phyloP scores from a whole-genome alignment of 2,797 vertebrate genomes.

The Geotrypetes seraphini region DNA sequence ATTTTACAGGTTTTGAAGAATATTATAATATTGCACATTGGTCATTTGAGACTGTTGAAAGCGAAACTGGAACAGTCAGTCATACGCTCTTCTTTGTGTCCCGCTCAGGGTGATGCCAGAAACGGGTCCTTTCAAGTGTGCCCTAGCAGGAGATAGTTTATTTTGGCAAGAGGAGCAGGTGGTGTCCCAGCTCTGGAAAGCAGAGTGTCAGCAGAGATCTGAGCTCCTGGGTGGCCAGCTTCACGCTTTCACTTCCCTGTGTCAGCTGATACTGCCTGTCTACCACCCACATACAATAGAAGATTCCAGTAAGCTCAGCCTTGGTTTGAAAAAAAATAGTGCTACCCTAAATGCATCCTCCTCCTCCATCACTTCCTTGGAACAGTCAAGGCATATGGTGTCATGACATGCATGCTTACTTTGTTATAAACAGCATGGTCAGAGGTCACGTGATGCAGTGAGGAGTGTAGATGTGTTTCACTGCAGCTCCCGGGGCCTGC shows the following conservation, averaged over 20 bases:
- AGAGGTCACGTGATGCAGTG: too few species aligned
- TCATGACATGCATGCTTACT: constrained; percentile 22
- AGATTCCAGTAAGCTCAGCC: constrained; percentile 45
- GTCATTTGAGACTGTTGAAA: constrained; percentile 56
- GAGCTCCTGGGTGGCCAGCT: constrained; percentile 70
- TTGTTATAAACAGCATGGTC: constrained; percentile 39
- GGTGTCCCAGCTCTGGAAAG: constrained; percentile 54
- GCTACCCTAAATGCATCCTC: constrained; percentile 30
- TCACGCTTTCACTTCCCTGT: constrained; percentile 52
- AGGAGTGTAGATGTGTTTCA: too few species aligned
- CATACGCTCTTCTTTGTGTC: constrained; percentile 11
- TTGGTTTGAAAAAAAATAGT: constrained; percentile 33
- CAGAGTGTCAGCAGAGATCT: constrained; percentile 62
- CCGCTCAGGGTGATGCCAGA: constrained; percentile 32
- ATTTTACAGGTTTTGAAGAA: constrained; percentile 31
- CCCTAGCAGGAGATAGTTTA: constrained; percentile 48
- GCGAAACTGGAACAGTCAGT: constrained; percentile 39
- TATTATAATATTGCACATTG: constrained; percentile 40
- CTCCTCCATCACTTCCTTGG: too few species aligned
- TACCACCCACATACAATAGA: constrained; percentile 59
- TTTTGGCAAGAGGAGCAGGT: constrained; percentile 62
- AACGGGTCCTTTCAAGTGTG: constrained; percentile 44
- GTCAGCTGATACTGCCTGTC: constrained; percentile 69
- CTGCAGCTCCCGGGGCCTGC: too few species aligned
- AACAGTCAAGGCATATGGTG: constrained; percentile 5